Percentiles rank a stretch among this genome's conserved stretches.
These are phyloP conservation scores for Diarsia brunnea DNA, from an alignment of 2,888 invertebrate species.

Conservation along the genomic window DNA sequence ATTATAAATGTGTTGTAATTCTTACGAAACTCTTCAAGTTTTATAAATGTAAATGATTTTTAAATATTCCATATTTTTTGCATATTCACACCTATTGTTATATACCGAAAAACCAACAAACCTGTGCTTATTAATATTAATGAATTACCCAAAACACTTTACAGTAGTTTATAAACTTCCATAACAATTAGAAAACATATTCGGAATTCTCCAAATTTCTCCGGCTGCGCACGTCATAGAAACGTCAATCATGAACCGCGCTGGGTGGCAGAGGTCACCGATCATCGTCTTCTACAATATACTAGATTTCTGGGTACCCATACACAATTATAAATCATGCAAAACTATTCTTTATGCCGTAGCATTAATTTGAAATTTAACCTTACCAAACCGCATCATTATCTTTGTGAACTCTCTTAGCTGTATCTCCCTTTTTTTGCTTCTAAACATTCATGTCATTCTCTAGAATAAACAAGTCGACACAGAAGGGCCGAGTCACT, in stretches of 20 bases:
- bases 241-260: slow-evolving; percentile 88
- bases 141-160: slow-evolving; percentile 40
- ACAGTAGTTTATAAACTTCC: slow-evolving; percentile 62
- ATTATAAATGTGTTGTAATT: neutral
- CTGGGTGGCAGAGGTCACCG: slow-evolving; percentile 86
- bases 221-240: slow-evolving; percentile 84
- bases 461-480: slow-evolving; percentile 85
- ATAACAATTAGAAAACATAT: slow-evolving; percentile 75
- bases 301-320: slow-evolving; percentile 58
- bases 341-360: slow-evolving; percentile 67
- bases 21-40: neutral
- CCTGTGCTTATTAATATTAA: slow-evolving; percentile 29
- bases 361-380: slow-evolving; percentile 64
- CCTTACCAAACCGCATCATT: slow-evolving; percentile 60
- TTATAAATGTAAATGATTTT: neutral
- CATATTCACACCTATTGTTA: slow-evolving; percentile 49
- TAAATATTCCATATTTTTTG: slow-evolving; percentile 19
- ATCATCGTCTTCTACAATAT: slow-evolving; percentile 80
- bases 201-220: slow-evolving; percentile 84
- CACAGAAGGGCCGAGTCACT: slow-evolving; percentile 84
- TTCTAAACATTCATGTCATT: slow-evolving; percentile 86
- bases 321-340: slow-evolving; percentile 53
- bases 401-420: slow-evolving; percentile 72
- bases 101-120: neutral
- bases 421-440: slow-evolving; percentile 84